Conservation (phyloP, 2,113 vertebrate genomes). For the Anas platyrhynchos region DNA sequence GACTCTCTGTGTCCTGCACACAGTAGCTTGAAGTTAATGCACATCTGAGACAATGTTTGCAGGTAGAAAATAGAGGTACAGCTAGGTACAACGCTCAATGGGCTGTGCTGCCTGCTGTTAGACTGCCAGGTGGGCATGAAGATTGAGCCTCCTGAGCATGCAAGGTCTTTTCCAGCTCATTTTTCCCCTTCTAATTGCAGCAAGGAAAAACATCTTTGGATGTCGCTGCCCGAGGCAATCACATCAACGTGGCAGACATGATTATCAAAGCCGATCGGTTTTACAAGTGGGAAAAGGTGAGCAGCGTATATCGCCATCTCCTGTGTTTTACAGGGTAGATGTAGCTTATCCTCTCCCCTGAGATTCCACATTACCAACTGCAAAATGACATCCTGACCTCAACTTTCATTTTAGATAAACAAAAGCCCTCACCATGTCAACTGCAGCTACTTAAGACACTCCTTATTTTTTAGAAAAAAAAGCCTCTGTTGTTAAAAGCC, state of each 20-base stretch:
- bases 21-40: not conserved
- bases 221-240: slow-evolving; percentile 86
- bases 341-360: not conserved
- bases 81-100: not conserved
- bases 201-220: slow-evolving; percentile 89
- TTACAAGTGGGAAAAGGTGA: slow-evolving; percentile 88
- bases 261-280: slow-evolving; percentile 92
- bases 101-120: not conserved
- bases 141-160: not conserved
- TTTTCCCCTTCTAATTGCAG: slow-evolving; percentile 67
- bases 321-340: not conserved
- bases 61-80: not conserved
- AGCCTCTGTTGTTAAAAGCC: not conserved
- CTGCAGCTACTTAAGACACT: not conserved
- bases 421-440: not conserved
- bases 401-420: not conserved
- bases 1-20: fast-evolving
- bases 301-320: not conserved
- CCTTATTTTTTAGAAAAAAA: not conserved
- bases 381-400: not conserved
- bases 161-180: not conserved
- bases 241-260: slow-evolving; percentile 88
- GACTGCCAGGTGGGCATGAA: fast-evolving
- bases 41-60: not conserved
- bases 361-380: not conserved